Conservation (phyloP, 53 echinoderm and acorn worm genomes). For the Crossaster papposus region DNA sequence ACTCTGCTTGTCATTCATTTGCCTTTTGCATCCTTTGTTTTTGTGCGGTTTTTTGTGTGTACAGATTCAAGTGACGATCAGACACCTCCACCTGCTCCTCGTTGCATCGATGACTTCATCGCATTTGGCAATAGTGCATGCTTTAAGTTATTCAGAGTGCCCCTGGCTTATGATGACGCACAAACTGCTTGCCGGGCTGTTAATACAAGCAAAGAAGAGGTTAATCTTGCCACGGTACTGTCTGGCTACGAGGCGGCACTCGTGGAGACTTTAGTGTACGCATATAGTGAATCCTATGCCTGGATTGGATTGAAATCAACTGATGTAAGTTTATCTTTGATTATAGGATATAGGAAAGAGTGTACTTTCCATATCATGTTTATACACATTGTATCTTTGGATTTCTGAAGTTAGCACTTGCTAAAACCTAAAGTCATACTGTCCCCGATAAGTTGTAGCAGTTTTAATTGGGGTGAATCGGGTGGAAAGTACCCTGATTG, state of each 20-base stretch:
- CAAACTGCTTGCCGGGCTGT: background rate
- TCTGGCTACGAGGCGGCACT: conserved; percentile 36
- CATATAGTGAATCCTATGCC: background rate
- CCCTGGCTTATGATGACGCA: conserved; percentile 8
- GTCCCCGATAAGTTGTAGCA: too few species aligned
- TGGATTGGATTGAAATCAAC: conserved; percentile 37
- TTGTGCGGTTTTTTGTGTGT: too few species aligned
- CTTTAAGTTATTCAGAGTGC: background rate
- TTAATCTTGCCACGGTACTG: conserved; percentile 9
- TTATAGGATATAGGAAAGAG: too few species aligned
- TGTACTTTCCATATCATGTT: too few species aligned
- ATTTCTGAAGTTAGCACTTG: too few species aligned
- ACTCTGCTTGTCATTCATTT: too few species aligned
- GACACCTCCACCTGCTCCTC: background rate
- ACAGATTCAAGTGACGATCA: background rate
- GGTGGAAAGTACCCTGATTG: too few species aligned
- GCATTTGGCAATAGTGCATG: background rate
- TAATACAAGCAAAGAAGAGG: background rate
- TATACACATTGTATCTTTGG: too few species aligned
- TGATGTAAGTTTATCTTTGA: background rate
- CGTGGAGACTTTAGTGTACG: conserved; percentile 9
- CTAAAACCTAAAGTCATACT: too few species aligned
- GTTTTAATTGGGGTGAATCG: too few species aligned
- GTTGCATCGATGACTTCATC: background rate
- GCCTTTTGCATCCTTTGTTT: background rate